Evolutionary conservation across 1,140 invertebrate genomes (phyloP), one percentile per base, ranked within the genome.

Genomic region (Lethrus apterus): DNA sequence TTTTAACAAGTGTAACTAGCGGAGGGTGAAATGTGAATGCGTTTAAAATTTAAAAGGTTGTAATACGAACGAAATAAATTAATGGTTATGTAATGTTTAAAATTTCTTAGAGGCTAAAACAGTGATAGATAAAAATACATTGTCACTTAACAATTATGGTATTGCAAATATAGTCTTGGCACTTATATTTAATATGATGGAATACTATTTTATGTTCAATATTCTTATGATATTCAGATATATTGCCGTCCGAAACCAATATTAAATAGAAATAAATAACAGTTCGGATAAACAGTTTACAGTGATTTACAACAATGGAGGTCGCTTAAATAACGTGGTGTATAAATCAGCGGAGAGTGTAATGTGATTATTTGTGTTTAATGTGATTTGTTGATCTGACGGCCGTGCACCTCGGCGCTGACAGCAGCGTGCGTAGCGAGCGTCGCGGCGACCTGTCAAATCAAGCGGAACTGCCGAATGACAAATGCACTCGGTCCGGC

Each of bases 331-430:
- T 61, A 59, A 58, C 57, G 55, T 46, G 51, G 44, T 55, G 56
- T 61, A 60, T 64, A 63, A 65, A 65, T 64, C 63, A 64, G 55
- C 57, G 51, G 60, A 60, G 62, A 63, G 58, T 65, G 58, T 64
- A 66, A 64, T 61, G 62, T 61, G 61, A 64, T 66, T 62, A 64
- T 66, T 64, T 64, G 61, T 58, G 57, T 61, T 63, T 63, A 66
- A 66, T 64, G 62, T 63, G 62, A 66, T 66, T 64, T 61, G 61
- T 60, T 58, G 57, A 57, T 55, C 54, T 60, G 60, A 59, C 62
- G 58, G 57, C 52, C 54, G 58, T 56, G 55, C 62, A 63, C 62
- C 60, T 62, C 60, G 59, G 31, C 51, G 52, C 30, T 63, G 60
- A 62, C 59, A 59, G 61, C 54, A 49, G 38, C 54, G 50, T 54